phyloP scores from a whole-genome alignment of 2,888 invertebrate species.

The Antheraea yamamai region DNA sequence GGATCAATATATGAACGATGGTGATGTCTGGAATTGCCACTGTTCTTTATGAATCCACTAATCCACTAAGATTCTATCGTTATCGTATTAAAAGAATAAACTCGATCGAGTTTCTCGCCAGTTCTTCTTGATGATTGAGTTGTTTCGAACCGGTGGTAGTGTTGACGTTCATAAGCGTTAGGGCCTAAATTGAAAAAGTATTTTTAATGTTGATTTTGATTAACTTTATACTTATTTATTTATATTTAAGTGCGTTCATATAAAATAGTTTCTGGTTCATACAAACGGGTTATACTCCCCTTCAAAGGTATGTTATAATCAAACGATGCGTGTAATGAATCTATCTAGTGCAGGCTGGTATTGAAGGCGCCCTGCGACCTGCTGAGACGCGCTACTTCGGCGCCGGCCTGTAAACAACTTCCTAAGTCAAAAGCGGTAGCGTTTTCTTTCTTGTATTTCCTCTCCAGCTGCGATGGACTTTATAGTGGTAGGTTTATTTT shows the following conservation, averaged over 20 bases:
- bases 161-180: too few relatives aligned
- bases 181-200: too few relatives aligned
- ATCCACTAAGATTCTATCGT: too few relatives aligned
- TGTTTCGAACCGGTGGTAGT: too few relatives aligned
- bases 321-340: slow-evolving; percentile 53
- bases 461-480: background rate
- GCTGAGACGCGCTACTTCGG: slow-evolving; percentile 66
- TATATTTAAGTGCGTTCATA: background rate
- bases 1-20: too few relatives aligned
- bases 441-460: background rate
- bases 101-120: too few relatives aligned
- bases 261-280: slow-evolving; percentile 5
- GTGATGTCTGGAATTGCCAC: too few relatives aligned
- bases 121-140: too few relatives aligned
- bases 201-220: too few relatives aligned
- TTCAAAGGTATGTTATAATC: slow-evolving; percentile 21
- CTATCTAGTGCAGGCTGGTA: slow-evolving; percentile 51
- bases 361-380: slow-evolving; percentile 53
- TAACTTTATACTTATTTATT: background rate
- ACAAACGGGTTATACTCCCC: background rate
- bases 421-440: slow-evolving; percentile 24
- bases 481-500: background rate
- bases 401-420: slow-evolving; percentile 22
- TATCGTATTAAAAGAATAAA: too few relatives aligned
- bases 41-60: too few relatives aligned